Evolutionary conservation across 2,888 invertebrate species (phyloP).

Genomic region (Drosophila eohydei): DNA sequence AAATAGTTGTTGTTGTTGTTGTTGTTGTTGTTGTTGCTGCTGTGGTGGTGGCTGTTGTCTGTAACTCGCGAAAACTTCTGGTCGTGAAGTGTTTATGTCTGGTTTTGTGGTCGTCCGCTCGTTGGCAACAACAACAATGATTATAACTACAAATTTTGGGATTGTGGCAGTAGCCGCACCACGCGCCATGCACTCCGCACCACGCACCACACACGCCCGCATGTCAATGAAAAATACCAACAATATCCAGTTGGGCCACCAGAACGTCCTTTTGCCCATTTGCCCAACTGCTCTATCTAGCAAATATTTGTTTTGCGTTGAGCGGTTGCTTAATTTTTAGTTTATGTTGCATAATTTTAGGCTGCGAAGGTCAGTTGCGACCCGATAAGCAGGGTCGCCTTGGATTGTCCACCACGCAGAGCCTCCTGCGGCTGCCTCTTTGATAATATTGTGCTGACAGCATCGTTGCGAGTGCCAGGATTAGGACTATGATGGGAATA

Average conservation of each 20-base stretch:
- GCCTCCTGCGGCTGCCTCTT: constrained; percentile 22
- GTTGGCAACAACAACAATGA: constrained; percentile 8
- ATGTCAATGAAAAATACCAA: constrained; percentile 42
- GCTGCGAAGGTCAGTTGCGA: constrained; percentile 43
- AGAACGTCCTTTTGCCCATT: background rate
- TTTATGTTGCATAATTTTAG: constrained; percentile 78
- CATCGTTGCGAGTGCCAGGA: constrained; percentile 49
- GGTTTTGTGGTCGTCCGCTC: constrained; percentile 57
- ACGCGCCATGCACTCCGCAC: background rate
- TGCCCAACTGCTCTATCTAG: constrained; percentile 4
- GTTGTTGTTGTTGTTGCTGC: constrained; percentile 1
- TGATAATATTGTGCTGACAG: constrained; percentile 65
- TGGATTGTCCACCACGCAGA: constrained; percentile 9
- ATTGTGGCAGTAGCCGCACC: background rate
- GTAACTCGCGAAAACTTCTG: constrained; percentile 30
- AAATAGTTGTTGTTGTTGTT: constrained; percentile 10
- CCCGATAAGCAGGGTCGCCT: constrained; percentile 20
- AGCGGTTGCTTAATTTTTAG: constrained; percentile 70
- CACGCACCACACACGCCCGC: constrained; percentile 29
- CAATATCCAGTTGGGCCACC: constrained; percentile 3
- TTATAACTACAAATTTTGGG: constrained; percentile 1
- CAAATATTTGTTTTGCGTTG: constrained; percentile 48
- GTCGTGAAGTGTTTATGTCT: constrained; percentile 65
- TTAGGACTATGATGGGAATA: constrained; percentile 50
- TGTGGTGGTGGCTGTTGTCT: constrained; percentile 14